Evolutionary conservation across 2,113 vertebrate genomes (phyloP), one percentile per base, ranked within the genome.

Genomic region (Tichodroma muraria): DNA sequence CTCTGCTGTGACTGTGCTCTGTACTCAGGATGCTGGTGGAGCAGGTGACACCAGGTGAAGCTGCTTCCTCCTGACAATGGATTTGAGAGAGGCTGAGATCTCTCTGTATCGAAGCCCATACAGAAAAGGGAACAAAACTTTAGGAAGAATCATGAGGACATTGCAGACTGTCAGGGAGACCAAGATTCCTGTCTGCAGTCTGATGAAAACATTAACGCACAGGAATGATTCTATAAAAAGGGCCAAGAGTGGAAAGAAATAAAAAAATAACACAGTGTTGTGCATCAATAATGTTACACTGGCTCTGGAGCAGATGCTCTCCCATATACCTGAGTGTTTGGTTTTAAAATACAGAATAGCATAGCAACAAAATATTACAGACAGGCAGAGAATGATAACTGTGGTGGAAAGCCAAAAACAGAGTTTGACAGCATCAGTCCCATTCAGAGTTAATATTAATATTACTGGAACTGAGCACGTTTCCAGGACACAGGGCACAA

Each of bases 221-320:
- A 98, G 93, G 82, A 98, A 82, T 8, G 98, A 97, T 79, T 98
- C 97, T 22, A 98, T 82, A 30, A 98, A 89, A 69, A 98, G 65
- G 30, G 97, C 88, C 89, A 98, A 42, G 72, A 98, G 95, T 40
- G 98, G 98, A 59, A 97, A 97, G 77, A 98, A 97, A 53, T 98
- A 97, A 82, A 98, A 97, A 93, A 98, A 97, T 17, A 98, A 80
- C 47, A 98, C 95, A 22, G 97, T 97, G 85, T 98, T 98, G 88
- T 98, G 98, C 96, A 98, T 97, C 66, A 98, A 59, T 84, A 98
- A 98, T 3, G 98, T 98, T 52, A 98, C 97, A 25, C 93, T 98
- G 50, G 98, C 98, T 89, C 98, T 96, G 90, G 95, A 98, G 95
- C 75, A 98, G 80, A 93, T 80, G 28, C 95, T 96, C 23, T 95